A percentile compares a stretch with the other conserved stretches of the same genome.
Evolutionary conservation across 1,140 invertebrate genomes (phyloP).

Genomic region (Aphaenogaster floridana): DNA sequence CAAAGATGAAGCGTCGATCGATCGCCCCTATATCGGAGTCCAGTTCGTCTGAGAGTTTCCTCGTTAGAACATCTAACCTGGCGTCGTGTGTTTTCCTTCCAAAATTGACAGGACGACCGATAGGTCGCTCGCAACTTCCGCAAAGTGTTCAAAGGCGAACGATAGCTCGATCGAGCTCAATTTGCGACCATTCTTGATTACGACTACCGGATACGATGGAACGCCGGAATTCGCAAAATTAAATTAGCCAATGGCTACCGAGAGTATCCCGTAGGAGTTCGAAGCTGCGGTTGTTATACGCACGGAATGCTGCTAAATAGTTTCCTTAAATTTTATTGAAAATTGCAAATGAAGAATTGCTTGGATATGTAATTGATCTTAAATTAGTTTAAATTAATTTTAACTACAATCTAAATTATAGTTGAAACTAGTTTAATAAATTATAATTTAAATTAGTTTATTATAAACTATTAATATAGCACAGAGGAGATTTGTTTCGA

Average conservation of each 20-base stretch:
- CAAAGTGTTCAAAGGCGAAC: constrained; percentile 36
- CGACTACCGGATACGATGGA: constrained; percentile 6
- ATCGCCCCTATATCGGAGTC: background rate
- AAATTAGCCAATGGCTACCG: constrained; percentile 41
- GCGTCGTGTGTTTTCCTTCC: constrained; percentile 43
- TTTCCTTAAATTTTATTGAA: background rate
- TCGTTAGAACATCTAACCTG: constrained; percentile 43
- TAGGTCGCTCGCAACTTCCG: constrained; percentile 45
- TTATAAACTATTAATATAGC: background rate
- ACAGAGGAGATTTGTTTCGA: too few species aligned
- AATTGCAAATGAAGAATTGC: too few species aligned
- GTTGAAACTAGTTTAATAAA: background rate
- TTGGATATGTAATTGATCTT: background rate
- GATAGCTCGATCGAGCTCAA: constrained; percentile 37
- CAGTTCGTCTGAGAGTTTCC: constrained; percentile 47
- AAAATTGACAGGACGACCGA: constrained; percentile 44
- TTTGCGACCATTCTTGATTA: constrained; percentile 57
- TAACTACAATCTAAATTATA: background rate
- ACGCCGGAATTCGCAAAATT: constrained; percentile 39
- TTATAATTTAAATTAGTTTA: background rate
- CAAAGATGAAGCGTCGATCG: constrained; percentile 58
- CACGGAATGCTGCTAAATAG: constrained; percentile 19
- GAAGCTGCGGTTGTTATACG: constrained; percentile 14
- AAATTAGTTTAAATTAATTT: background rate
- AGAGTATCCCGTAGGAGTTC: constrained; percentile 22